Conservation (phyloP, 2,888 invertebrate genomes). For the Mythimna albipuncta region DNA sequence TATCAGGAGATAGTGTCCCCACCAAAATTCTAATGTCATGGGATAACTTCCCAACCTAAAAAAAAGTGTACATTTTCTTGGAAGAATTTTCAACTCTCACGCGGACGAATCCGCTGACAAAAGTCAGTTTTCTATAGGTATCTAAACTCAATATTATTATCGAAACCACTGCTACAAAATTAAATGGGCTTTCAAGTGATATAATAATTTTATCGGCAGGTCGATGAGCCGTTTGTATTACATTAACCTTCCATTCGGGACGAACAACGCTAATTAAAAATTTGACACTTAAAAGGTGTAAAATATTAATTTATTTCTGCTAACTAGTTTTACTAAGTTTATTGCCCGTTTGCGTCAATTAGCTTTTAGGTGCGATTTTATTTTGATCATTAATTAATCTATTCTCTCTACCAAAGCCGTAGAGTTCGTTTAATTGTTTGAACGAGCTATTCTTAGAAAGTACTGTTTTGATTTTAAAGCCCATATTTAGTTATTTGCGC, state of each 20-base stretch:
- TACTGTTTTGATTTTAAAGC: no score
- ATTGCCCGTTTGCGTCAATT: neutral
- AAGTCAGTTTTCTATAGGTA: neutral
- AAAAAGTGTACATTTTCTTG: no score
- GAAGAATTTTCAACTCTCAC: no score
- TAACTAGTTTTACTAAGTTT: neutral
- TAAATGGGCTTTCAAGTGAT: constrained; percentile 21
- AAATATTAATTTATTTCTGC: neutral
- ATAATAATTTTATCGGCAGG: neutral
- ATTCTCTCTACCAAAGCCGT: neutral
- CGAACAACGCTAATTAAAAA: neutral
- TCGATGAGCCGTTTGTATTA: neutral
- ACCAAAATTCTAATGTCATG: no score
- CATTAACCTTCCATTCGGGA: neutral
- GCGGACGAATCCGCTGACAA: no score
- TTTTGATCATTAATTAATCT: neutral
- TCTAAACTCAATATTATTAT: neutral
- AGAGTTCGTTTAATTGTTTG: no score
- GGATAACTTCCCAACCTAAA: no score
- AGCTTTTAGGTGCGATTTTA: neutral
- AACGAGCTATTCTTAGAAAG: no score
- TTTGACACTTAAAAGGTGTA: neutral
- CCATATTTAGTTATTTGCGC: no score
- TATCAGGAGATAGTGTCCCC: no score
- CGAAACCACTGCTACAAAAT: neutral